Evolutionary conservation across 2,797 vertebrate species (phyloP).

Genomic region (Paratrypauchen microcephalus): DNA sequence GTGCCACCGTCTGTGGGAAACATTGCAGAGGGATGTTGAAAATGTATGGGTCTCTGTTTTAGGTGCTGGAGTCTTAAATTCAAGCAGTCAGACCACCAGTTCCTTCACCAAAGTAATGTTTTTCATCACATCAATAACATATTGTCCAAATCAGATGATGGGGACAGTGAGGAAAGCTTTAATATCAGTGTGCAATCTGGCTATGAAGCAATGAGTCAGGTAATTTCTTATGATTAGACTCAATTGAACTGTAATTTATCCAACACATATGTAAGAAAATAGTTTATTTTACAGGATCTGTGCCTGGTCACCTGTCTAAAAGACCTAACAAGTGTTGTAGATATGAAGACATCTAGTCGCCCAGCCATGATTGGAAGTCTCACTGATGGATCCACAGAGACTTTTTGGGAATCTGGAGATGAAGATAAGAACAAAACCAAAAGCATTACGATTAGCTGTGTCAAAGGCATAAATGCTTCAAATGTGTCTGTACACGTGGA

Average conservation of each 20-base stretch:
- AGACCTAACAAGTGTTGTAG: conserved; percentile 94
- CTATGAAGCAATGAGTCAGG: conserved; percentile 97
- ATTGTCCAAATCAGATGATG: conserved; percentile 98
- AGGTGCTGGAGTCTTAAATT: conserved; percentile 99
- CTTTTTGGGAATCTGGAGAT: conserved; percentile 98
- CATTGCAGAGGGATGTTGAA: not conserved
- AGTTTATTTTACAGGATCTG: conserved; percentile 78
- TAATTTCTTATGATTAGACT: conserved; percentile 37
- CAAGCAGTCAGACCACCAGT: conserved; percentile 98
- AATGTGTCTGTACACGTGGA: conserved; percentile 96
- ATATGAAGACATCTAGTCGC: conserved; percentile 97
- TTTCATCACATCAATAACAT: conserved; percentile 99
- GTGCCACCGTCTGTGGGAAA: no score
- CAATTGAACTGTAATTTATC: not conserved
- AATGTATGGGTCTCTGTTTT: conserved; percentile 18
- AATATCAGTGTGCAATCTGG: conserved; percentile 97
- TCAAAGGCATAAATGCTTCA: conserved; percentile 93
- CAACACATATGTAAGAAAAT: not conserved
- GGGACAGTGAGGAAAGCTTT: conserved; percentile 98
- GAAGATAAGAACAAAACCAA: conserved; percentile 99
- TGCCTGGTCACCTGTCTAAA: conserved; percentile 95
- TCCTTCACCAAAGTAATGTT: conserved; percentile 99
- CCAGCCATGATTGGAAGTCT: conserved; percentile 99
- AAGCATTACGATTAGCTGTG: conserved; percentile 96
- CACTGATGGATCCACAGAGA: conserved; percentile 97